A percentile compares a stretch with the other conserved stretches of the same genome.
phyloP scores from a whole-genome alignment of 2,888 invertebrate genomes.

The Pogonocherus hispidulus region DNA sequence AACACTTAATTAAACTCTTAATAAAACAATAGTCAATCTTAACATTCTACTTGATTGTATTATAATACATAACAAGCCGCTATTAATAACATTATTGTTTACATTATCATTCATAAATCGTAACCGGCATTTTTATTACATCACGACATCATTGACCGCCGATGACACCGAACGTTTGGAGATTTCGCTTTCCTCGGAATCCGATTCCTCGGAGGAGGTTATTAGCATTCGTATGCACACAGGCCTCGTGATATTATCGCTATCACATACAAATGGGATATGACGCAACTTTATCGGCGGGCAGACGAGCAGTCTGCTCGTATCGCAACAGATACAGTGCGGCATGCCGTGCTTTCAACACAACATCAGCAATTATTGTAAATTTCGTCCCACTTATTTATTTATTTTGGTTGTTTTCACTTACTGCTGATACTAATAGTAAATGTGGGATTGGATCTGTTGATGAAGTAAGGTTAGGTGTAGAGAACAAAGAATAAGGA shows the following conservation, averaged over 20 bases:
- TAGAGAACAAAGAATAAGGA: too few species aligned
- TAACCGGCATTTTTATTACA: constrained; percentile 10
- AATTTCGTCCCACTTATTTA: too few species aligned
- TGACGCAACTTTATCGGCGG: constrained; percentile 10
- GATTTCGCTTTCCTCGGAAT: constrained; percentile 35
- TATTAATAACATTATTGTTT: constrained; percentile 9
- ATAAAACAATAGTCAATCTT: too few species aligned
- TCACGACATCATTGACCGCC: constrained; percentile 17
- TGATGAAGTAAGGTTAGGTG: too few species aligned
- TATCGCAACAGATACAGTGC: constrained; percentile 1
- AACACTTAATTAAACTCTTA: too few species aligned
- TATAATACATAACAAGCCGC: background rate
- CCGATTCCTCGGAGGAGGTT: constrained; percentile 28
- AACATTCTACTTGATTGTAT: too few species aligned
- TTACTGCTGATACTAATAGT: too few species aligned
- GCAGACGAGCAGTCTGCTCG: constrained; percentile 24
- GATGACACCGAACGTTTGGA: constrained; percentile 21
- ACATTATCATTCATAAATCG: constrained; percentile 18
- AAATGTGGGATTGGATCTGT: too few species aligned
- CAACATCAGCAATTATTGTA: too few species aligned
- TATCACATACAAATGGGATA: constrained; percentile 20
- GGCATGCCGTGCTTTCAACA: background rate
- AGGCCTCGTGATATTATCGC: background rate
- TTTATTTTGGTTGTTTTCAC: too few species aligned
- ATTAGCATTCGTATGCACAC: constrained; percentile 31